Conservation (phyloP, 2,888 invertebrate genomes). For the Acanthosepion pharaonis region DNA sequence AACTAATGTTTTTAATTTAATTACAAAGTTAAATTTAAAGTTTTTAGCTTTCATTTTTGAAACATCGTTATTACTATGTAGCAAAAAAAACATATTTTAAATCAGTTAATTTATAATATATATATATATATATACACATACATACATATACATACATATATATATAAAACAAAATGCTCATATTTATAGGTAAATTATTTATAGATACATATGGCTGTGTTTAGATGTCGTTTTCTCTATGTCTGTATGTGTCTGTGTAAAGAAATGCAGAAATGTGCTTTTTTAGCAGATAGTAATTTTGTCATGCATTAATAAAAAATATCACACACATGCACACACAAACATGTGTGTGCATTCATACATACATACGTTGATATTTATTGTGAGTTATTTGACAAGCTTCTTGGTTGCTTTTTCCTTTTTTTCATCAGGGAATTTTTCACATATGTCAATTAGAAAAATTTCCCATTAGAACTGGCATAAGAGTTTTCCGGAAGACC, state of each 20-base stretch:
- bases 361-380: background rate
- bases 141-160: background rate
- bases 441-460: background rate
- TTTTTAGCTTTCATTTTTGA: no score
- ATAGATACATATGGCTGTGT: background rate
- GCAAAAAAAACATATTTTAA: no score
- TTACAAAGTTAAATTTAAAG: no score
- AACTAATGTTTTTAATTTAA: no score
- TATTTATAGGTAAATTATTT: background rate
- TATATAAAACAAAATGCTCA: background rate
- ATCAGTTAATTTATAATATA: no score
- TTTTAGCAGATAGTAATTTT: no score
- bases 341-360: background rate
- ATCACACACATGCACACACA: background rate
- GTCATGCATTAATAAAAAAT: no score
- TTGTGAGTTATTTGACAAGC: no score
- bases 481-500: constrained; percentile 25
- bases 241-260: background rate
- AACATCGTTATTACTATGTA: no score
- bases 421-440: background rate
- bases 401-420: no score
- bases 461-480: background rate
- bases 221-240: background rate
- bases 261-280: background rate
- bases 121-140: background rate